Evolutionary conservation across 2,797 vertebrate genomes (phyloP), one percentile per base, ranked within the genome.

Genomic region (Chaetodon trifasciatus): DNA sequence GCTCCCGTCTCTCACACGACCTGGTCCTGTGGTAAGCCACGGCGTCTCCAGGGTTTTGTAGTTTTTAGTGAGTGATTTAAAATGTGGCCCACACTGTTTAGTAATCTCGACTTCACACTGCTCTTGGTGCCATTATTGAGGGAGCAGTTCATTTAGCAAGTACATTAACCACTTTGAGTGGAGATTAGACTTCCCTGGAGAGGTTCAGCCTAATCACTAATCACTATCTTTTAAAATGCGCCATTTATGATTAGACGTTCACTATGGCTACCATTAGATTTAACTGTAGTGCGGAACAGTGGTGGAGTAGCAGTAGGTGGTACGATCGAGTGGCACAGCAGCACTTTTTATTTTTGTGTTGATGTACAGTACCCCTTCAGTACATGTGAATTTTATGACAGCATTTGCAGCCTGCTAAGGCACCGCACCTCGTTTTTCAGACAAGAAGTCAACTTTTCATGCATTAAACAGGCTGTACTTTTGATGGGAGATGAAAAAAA

Each of bases 141-240:
- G 88, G 76, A 93, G 90, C 89, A 89, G 86, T 90, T 93, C 92
- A 94, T 94, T 95, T 95, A 91, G 92, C 89, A 85, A 93, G 88
- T 92, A 88, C 93, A 93, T 95, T 94, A 93, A 93, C 91, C 90
- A 92, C 92, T 93, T 91, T 93, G 92, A 94, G 90, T 79, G 89
- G 87, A 91, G 93, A 92, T 93, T 94, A 94, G 92, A 92, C 86
- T 90, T 93, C 92, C 93, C 92, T 55, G 78, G 92, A 93, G 93
- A 94, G 91, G 77, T 81, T 89, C 72, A 75, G 89, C 73, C 86
- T 92, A 91, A 94, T 94, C 94, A 93, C 94, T 93, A 93, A 92
- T 93, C 92, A 93, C 93, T 89, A 91, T 92, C 89, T 94, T 94
- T 94, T 91, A 93, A 93, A 94, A 94, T 91, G 89, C 82, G 86